Percentiles rank a stretch among this genome's conserved stretches.
phyloP scores from a whole-genome alignment of 2,113 vertebrate genomes.

The Capra hircus region DNA sequence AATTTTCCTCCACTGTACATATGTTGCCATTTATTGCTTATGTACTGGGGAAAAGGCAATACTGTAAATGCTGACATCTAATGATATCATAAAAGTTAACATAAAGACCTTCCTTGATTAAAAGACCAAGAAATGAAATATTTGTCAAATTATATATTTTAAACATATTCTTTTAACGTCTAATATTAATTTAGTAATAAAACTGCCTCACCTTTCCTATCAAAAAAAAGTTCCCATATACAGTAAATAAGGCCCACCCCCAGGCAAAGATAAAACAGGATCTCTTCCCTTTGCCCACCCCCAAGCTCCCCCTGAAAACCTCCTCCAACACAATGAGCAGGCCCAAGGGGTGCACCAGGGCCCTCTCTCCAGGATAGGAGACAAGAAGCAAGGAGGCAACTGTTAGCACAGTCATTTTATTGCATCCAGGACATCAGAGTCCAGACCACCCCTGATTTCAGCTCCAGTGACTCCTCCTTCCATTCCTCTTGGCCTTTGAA shows the following conservation, averaged over 20 bases:
- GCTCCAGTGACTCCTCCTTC: background rate
- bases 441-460: background rate
- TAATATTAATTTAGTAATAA: constrained; percentile 11
- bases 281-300: background rate
- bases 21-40: background rate
- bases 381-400: background rate
- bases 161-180: background rate
- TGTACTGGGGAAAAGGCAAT: background rate
- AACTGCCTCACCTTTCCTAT: background rate
- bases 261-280: background rate
- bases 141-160: constrained; percentile 15
- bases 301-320: background rate
- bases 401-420: constrained; percentile 48
- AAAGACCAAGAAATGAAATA: background rate
- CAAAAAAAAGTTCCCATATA: background rate
- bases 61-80: background rate
- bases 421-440: background rate
- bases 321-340: background rate
- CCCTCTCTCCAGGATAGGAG: background rate
- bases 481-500: background rate
- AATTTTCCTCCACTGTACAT: background rate
- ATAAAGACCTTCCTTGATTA: background rate
- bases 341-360: background rate
- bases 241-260: background rate
- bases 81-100: background rate